Evolutionary conservation across 2,113 vertebrate genomes (phyloP), one percentile per base, ranked within the genome.

Genomic region (Xiphorhynchus elegans): DNA sequence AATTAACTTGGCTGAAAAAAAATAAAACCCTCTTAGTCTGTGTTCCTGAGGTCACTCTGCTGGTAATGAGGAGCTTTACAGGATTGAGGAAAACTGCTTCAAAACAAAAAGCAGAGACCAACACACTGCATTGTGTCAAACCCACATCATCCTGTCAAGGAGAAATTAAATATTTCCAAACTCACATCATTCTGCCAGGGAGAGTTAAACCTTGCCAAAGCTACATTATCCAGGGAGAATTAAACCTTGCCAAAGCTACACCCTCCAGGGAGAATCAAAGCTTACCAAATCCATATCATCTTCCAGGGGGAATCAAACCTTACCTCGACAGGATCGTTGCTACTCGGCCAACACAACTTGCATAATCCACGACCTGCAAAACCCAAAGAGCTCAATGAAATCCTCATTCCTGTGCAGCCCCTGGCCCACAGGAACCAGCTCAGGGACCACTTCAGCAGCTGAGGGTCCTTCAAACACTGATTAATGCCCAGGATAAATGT

Each of bases 301-400:
- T 42, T 42, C 40, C 40, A 42, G 40, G 40, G 40, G 15, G 15
- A 37, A 37, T n/a, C 47, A 29, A 67, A 40, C 19, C 97, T 97
- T 97, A 99, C 98, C 98, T 98, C 44, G 97, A 98, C 0, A 96
- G 93, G 78, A 98, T 90, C 2, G 98, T 97, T 44, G 95, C 89
- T 82, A 95, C 46, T 63, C 94, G 96, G 52, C 97, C 97, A n/a
- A 97, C 10, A 15, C 66, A 90, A 37, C 64, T 97, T 9, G 85
- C 90, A 19, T 95, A 96, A 86, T 97, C 97, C 74, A 97, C 94
- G 92, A 97, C 96, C 98, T 98, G 97, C 97, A 87, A 98, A 74
- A 82, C 77, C n/a, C 75, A 88, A 82, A 72, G 11, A 47, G 11
- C 39, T 46, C 25, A 6, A 42, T 87, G 18, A 68, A 92, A 49